phyloP scores from a whole-genome alignment of 2,888 invertebrate genomes.

The Tipula vernalis region DNA sequence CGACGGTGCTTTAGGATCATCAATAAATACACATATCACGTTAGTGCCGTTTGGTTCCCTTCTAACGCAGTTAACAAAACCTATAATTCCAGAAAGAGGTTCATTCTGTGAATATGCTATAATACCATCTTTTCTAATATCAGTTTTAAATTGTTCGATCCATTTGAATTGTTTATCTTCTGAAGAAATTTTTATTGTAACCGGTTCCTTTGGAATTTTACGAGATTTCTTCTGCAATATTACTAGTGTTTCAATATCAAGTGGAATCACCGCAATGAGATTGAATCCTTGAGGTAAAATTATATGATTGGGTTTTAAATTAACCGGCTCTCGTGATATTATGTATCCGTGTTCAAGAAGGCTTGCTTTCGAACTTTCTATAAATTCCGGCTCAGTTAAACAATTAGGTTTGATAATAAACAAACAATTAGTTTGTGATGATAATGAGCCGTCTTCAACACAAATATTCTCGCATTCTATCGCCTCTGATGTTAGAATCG shows the following conservation, averaged over 20 bases:
- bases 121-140: constrained; percentile 21
- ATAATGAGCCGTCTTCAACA: constrained; percentile 48
- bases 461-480: constrained; percentile 39
- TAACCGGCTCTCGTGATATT: constrained; percentile 38
- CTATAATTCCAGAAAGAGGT: constrained; percentile 65
- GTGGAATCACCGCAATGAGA: constrained; percentile 20
- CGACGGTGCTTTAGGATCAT: constrained; percentile 47
- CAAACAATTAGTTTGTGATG: constrained; percentile 27
- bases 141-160: constrained; percentile 26
- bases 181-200: constrained; percentile 18
- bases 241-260: constrained; percentile 25
- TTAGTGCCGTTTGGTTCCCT: constrained; percentile 63
- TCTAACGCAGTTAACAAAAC: constrained; percentile 77
- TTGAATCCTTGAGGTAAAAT: constrained; percentile 20
- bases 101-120: constrained; percentile 52
- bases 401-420: constrained; percentile 26
- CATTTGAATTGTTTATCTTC: constrained; percentile 23
- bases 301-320: constrained; percentile 34
- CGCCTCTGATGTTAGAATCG: constrained; percentile 35
- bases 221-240: constrained; percentile 25
- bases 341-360: constrained; percentile 36
- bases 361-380: constrained; percentile 37
- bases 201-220: constrained; percentile 20
- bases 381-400: constrained; percentile 23
- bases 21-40: constrained; percentile 48